Percentiles rank a stretch among this genome's conserved stretches.
Conservation (phyloP, 2,888 invertebrate species). For the Cybosia mesomella region DNA sequence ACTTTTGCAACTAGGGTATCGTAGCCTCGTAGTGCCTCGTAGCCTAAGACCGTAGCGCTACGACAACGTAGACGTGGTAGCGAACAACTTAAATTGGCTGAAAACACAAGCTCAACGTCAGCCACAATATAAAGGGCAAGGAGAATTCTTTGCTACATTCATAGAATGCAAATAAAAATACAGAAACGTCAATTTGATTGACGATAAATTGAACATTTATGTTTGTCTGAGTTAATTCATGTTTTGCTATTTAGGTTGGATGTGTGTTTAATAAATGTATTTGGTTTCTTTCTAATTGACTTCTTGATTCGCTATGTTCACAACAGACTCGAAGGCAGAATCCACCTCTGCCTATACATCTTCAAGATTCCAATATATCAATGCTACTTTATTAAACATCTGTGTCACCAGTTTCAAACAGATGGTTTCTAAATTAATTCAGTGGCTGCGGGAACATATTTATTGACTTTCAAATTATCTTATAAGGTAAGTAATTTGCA, state of each 20-base stretch:
- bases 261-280: neutral
- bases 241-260: slow-evolving; percentile 24
- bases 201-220: no score
- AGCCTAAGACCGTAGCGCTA: slow-evolving; percentile 55
- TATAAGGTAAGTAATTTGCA: slow-evolving; percentile 20
- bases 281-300: neutral
- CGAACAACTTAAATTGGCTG: slow-evolving; percentile 70
- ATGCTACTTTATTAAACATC: slow-evolving; percentile 22
- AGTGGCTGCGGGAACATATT: slow-evolving; percentile 26
- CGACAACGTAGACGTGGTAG: slow-evolving; percentile 47
- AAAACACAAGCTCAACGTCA: slow-evolving; percentile 64
- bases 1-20: slow-evolving; percentile 36
- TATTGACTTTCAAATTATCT: slow-evolving; percentile 26
- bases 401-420: slow-evolving; percentile 22
- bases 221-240: slow-evolving; percentile 63
- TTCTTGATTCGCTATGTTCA: neutral
- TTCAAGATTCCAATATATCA: slow-evolving; percentile 38
- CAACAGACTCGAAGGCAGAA: neutral
- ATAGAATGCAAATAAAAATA: slow-evolving; percentile 57
- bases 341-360: slow-evolving; percentile 6
- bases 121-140: slow-evolving; percentile 57
- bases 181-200: slow-evolving; percentile 66
- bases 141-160: slow-evolving; percentile 59
- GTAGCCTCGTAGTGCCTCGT: slow-evolving; percentile 36
- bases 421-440: slow-evolving; percentile 28